phyloP scores from a whole-genome alignment of 2,888 invertebrate species.

The Heteromurus nitidus region DNA sequence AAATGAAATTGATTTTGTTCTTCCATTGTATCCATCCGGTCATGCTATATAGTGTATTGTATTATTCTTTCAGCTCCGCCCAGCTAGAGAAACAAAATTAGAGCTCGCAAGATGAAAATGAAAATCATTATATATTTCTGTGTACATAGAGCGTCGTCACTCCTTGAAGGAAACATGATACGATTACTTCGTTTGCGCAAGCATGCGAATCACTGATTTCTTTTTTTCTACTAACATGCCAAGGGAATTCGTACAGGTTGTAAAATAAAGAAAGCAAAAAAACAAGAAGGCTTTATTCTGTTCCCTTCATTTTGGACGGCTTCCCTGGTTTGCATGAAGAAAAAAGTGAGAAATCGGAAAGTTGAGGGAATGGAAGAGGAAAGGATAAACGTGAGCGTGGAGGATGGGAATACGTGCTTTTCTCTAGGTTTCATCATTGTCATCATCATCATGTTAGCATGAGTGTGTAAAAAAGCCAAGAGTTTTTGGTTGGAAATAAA shows the following conservation, averaged over 20 bases:
- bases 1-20: conserved; percentile 41
- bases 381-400: too few relatives aligned
- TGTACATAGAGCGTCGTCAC: neutral
- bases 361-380: neutral
- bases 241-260: conserved; percentile 18
- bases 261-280: conserved; percentile 20
- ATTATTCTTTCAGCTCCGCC: conserved; percentile 22
- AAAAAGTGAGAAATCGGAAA: too few relatives aligned
- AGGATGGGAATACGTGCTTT: conserved; percentile 29
- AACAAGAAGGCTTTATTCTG: neutral
- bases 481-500: conserved; percentile 16
- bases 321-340: neutral
- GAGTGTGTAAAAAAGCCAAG: conserved; percentile 40
- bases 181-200: neutral
- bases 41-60: too few relatives aligned
- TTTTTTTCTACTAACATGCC: conserved; percentile 3
- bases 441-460: conserved; percentile 1
- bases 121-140: conserved; percentile 16
- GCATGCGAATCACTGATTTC: neutral
- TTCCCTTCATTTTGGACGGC: too few relatives aligned
- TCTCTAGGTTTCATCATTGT: neutral
- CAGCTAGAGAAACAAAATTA: conserved; percentile 38
- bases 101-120: conserved; percentile 35
- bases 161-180: neutral
- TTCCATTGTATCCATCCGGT: conserved; percentile 13